Evolutionary conservation across 2,797 vertebrate species (phyloP).

Genomic region (Onychomys leucogaster): DNA sequence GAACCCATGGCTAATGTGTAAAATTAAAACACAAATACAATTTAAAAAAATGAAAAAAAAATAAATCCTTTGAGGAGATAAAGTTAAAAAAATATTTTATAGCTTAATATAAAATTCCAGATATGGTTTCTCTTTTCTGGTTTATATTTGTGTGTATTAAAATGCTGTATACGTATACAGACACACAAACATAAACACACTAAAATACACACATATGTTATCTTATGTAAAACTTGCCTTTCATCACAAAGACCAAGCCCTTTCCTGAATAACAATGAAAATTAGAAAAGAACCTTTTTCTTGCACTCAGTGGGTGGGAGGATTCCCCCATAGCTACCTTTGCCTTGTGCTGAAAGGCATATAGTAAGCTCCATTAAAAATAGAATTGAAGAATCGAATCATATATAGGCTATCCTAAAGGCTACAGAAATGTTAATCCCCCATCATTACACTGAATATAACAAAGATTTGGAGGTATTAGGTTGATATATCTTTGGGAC

Average conservation of each 20-base stretch:
- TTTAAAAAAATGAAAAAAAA: no score
- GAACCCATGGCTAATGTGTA: no score
- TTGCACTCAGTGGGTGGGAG: rapidly evolving
- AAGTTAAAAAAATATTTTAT: not conserved
- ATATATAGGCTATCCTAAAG: not conserved
- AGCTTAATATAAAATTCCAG: not conserved
- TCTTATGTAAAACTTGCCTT: not conserved
- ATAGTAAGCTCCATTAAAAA: not conserved
- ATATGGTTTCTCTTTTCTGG: not conserved
- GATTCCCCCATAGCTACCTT: not conserved
- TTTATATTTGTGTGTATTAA: not conserved
- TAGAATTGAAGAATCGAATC: not conserved
- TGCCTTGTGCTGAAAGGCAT: not conserved
- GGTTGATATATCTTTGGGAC: not conserved
- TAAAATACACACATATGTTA: not conserved
- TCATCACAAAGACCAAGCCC: not conserved
- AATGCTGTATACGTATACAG: not conserved
- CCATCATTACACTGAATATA: not conserved
- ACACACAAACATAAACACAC: not conserved
- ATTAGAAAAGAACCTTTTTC: not conserved
- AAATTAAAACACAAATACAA: no score
- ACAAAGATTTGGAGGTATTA: not conserved
- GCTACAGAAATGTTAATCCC: not conserved
- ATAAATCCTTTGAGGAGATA: no score
- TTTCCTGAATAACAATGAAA: not conserved